phyloP scores from a whole-genome alignment of 1,140 invertebrate genomes.

The Brachionus koreanus region DNA sequence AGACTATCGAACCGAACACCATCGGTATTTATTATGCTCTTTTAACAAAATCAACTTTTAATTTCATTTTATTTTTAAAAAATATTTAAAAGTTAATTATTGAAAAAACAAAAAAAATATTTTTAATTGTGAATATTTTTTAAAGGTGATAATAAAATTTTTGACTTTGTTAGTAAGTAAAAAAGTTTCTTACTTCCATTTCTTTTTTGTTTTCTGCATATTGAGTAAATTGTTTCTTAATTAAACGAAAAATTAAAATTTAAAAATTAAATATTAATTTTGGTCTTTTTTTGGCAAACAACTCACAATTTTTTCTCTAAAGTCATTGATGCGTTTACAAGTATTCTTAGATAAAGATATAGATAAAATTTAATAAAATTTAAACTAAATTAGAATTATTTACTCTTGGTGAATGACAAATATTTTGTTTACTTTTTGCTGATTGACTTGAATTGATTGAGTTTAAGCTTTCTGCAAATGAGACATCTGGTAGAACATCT shows the following conservation, averaged over 20 bases:
- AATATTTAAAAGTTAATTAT: no score
- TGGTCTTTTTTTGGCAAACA: neutral
- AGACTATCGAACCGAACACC: neutral
- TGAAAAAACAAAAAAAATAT: no score
- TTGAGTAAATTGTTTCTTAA: slow-evolving; percentile 12
- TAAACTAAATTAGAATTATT: neutral
- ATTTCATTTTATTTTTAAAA: neutral
- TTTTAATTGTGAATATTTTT: no score
- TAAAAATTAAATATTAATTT: neutral
- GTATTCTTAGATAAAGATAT: neutral
- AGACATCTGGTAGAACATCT: slow-evolving; percentile 3
- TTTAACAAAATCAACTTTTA: neutral
- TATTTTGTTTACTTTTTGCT: neutral
- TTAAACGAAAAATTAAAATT: no score
- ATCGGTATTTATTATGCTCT: neutral
- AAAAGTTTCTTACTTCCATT: neutral
- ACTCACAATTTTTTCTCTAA: slow-evolving; percentile 26
- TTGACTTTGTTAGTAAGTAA: no score
- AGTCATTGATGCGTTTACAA: neutral
- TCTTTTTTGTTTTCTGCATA: slow-evolving; percentile 9
- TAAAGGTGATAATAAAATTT: no score
- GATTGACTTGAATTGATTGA: neutral
- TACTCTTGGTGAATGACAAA: neutral
- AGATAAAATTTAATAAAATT: neutral
- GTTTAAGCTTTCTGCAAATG: neutral